A percentile compares a stretch with the other conserved stretches of the same genome.
These are phyloP conservation scores for Danio rerio DNA, from an alignment of 2,113 vertebrate genomes.

Conservation along the genomic window GRCz12tu NC_133189.1:29551501-29552000, in stretches of 20 bases:
- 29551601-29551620: not conserved
- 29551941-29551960: not conserved
- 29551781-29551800: not conserved
- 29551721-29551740: not conserved
- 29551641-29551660: not conserved
- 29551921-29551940: not conserved
- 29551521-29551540: not conserved
- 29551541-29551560: constrained; percentile 9
- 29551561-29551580: not conserved
- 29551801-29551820: not conserved
- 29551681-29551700: not conserved
- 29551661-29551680: not conserved
- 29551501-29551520: constrained; percentile 15
- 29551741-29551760: not conserved
- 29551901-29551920: not conserved
- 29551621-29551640: not conserved
- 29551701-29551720: not conserved
- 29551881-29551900: not conserved
- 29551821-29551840: not conserved
- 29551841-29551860: too few relatives aligned
- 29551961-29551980: not conserved
- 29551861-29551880: not conserved
- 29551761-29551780: not conserved
- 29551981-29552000: too few relatives aligned
- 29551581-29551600: constrained; percentile 11